phyloP scores from a whole-genome alignment of 1,140 invertebrate genomes.

The Nebria ingens region DNA sequence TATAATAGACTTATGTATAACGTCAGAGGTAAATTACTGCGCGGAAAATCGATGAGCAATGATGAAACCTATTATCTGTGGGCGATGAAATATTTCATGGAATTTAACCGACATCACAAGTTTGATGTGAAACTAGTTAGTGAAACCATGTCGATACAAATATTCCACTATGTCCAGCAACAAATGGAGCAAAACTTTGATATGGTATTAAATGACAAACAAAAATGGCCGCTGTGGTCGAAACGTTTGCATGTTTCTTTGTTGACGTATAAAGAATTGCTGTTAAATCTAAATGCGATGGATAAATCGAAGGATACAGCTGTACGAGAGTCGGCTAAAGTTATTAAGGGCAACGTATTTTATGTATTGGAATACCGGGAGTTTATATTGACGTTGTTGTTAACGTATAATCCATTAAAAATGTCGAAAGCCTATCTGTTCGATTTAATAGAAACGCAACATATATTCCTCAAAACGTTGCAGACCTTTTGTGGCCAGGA shows the following conservation, averaged over 20 bases:
- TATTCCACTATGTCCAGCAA: conserved; percentile 88
- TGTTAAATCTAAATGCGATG: conserved; percentile 70
- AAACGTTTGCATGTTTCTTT: conserved; percentile 69
- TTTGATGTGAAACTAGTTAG: conserved; percentile 82
- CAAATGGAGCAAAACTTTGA: conserved; percentile 84
- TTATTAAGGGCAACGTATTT: conserved; percentile 87
- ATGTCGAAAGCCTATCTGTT: conserved; percentile 79
- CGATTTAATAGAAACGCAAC: conserved; percentile 80
- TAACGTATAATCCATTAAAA: conserved; percentile 74
- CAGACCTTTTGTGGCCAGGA: conserved; percentile 66
- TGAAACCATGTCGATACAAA: conserved; percentile 79
- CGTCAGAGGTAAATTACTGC: conserved; percentile 56
- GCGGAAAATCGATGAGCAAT: conserved; percentile 40
- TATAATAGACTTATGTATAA: conserved; percentile 87
- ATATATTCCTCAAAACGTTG: conserved; percentile 88
- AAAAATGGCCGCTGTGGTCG: conserved; percentile 72
- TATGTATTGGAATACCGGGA: conserved; percentile 92
- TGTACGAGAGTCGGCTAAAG: conserved; percentile 65
- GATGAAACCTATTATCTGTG: conserved; percentile 93
- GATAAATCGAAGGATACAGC: conserved; percentile 55
- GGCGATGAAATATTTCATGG: conserved; percentile 93
- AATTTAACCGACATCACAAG: conserved; percentile 80
- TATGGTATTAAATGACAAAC: conserved; percentile 77
- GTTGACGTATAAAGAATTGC: conserved; percentile 54
- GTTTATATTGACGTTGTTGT: conserved; percentile 67